phyloP scores from a whole-genome alignment of 2,888 invertebrate species.

The Aphidius colemani region DNA sequence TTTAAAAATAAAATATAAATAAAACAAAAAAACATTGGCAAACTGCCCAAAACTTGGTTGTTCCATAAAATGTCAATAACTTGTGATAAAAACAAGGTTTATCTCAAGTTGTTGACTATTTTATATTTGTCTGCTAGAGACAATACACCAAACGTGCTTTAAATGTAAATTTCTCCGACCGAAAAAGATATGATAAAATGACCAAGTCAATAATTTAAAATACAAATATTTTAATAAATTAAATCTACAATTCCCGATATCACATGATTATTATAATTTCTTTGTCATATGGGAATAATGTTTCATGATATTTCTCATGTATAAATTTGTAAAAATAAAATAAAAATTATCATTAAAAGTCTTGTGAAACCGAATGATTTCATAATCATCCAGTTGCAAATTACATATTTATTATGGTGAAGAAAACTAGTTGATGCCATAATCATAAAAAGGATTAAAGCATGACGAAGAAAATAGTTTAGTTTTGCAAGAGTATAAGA shows the following conservation, averaged over 20 bases:
- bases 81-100: constrained; percentile 31
- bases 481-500: background rate
- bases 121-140: too few species aligned
- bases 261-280: too few species aligned
- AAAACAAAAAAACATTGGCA: constrained; percentile 23
- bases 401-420: background rate
- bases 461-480: background rate
- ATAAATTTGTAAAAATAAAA: too few species aligned
- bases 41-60: constrained; percentile 29
- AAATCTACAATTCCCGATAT: too few species aligned
- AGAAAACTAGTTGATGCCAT: constrained; percentile 3
- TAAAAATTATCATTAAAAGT: background rate
- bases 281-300: too few species aligned
- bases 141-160: too few species aligned
- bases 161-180: constrained; percentile 29
- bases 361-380: constrained; percentile 5
- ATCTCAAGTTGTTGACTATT: too few species aligned
- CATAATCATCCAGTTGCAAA: constrained; percentile 7
- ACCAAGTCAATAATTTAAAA: background rate
- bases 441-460: constrained; percentile 1
- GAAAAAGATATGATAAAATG: constrained; percentile 28
- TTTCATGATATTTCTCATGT: too few species aligned
- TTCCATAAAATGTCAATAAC: constrained; percentile 29
- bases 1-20: background rate
- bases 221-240: too few species aligned